Evolutionary conservation across 2,113 vertebrate genomes (phyloP), one percentile per base, ranked within the genome.

Genomic region (Ardeotis arabs): DNA sequence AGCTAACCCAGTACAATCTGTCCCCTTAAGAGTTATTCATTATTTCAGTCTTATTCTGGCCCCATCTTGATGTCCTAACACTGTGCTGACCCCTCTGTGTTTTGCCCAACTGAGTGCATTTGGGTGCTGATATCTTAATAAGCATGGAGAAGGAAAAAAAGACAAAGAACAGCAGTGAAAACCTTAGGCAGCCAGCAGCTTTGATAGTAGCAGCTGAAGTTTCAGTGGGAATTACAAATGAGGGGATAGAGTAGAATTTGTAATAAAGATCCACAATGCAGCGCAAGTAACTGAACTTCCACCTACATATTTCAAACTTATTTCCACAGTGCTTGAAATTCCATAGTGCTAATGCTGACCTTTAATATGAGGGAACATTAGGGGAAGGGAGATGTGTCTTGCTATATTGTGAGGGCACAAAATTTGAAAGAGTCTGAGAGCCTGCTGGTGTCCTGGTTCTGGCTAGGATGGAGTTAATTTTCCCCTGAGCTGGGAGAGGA

Each of bases 191-290:
- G 63, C 21, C 47, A 52, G 21, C 20, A 88, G 82, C 82, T 95
- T 93, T 96, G 79, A 86, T 84, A 86, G 72, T 2, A 91, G 62
- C 39, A 75, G 76, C 67, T 67, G 73, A 92, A 84, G 28, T 93
- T 96, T 95, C 92, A 93, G 15, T 81, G 88, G 88, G 95, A 95
- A 94, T 96, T 96, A 87, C 74, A 93, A 82, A 93, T 85, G 89
- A 95, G 68, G 79, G 84, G 68, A 60, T 37, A 79, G 79, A 93
- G 85, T 68, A 84, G 88, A 96, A 95, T 96, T 89, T 93, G 85
- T 88, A 94, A 90, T 95, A 75, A 74, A 86, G 93, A 81, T 56
- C 35, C 64, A 62, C 4, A 4, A 31, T 3, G 2, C 78, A 14
- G 1, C 37, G 45, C 53, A 86, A 90, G 76, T 41, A 70, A 45